A percentile compares a stretch with the other conserved stretches of the same genome.
Conservation (phyloP, 2,888 invertebrate genomes). For the Thera obeliscata region DNA sequence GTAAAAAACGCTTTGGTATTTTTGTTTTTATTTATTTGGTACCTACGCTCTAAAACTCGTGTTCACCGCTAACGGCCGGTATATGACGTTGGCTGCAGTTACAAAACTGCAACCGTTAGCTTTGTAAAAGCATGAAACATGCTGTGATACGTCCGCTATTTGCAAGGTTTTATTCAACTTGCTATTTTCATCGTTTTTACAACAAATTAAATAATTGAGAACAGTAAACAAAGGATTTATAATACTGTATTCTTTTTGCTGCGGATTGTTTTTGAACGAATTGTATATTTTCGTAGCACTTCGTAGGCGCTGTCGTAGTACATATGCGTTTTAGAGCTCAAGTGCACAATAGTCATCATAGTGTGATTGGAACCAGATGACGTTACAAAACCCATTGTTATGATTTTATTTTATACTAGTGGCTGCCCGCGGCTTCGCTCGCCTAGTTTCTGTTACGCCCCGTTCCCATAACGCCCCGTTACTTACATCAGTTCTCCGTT, state of each 20-base stretch:
- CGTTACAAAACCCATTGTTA: too few species aligned
- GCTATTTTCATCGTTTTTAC: conserved; percentile 2
- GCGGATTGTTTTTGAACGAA: too few species aligned
- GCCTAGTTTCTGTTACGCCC: too few species aligned
- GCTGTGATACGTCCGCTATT: not conserved
- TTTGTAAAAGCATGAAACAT: not conserved
- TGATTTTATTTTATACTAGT: too few species aligned
- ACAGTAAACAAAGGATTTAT: not conserved
- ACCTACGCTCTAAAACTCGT: not conserved
- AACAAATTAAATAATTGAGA: not conserved
- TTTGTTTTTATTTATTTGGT: too few species aligned
- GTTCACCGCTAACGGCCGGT: not conserved
- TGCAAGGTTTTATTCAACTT: not conserved
- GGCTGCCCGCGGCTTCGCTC: too few species aligned
- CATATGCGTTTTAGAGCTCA: not conserved
- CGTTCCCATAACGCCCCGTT: too few species aligned
- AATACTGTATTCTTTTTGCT: not conserved
- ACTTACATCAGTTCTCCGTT: too few species aligned
- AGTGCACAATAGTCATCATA: too few species aligned
- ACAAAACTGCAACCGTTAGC: not conserved
- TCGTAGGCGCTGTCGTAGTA: not conserved
- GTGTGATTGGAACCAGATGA: too few species aligned
- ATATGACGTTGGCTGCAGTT: not conserved
- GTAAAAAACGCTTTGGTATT: too few species aligned
- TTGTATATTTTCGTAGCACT: not conserved